Evolutionary conservation across 1,140 invertebrate species (phyloP).

Genomic region (Pachypeltis micranthus): DNA sequence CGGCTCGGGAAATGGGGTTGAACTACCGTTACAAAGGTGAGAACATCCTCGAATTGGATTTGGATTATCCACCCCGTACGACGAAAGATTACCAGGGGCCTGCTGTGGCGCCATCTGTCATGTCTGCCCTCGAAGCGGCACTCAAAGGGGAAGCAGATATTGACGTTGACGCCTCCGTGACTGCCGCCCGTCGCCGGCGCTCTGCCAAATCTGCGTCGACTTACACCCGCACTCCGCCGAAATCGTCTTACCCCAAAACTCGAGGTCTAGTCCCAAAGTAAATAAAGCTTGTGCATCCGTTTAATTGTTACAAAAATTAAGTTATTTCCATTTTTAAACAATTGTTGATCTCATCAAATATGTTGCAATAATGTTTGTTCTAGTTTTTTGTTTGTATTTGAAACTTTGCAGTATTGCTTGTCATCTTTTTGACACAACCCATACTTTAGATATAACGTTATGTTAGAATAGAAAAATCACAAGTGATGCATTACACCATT

Average conservation of each 20-base stretch:
- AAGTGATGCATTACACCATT: no score
- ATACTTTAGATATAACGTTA: no score
- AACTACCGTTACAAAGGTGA: slow-evolving; percentile 37
- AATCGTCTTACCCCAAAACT: slow-evolving; percentile 41
- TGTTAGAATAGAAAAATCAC: no score
- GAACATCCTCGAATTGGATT: slow-evolving; percentile 69
- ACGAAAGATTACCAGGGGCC: slow-evolving; percentile 68
- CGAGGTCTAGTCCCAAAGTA: slow-evolving; percentile 48
- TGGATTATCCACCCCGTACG: slow-evolving; percentile 66
- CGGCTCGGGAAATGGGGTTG: background rate
- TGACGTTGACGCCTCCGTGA: slow-evolving; percentile 49
- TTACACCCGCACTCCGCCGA: slow-evolving; percentile 1
- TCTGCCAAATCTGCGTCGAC: slow-evolving; percentile 3
- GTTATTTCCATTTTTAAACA: no score
- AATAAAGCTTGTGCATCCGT: no score
- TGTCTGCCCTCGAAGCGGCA: slow-evolving; percentile 60
- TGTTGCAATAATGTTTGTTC: no score
- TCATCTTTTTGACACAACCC: no score
- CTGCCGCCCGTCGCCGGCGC: background rate
- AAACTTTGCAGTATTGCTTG: no score
- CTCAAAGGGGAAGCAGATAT: slow-evolving; percentile 56
- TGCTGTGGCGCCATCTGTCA: slow-evolving; percentile 53
- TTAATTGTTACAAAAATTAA: no score
- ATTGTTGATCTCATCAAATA: no score
- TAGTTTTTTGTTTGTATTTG: no score